These are phyloP conservation scores for Pungitius pungitius DNA, from an alignment of 2,113 vertebrate genomes.

Conservation along the genomic window DNA sequence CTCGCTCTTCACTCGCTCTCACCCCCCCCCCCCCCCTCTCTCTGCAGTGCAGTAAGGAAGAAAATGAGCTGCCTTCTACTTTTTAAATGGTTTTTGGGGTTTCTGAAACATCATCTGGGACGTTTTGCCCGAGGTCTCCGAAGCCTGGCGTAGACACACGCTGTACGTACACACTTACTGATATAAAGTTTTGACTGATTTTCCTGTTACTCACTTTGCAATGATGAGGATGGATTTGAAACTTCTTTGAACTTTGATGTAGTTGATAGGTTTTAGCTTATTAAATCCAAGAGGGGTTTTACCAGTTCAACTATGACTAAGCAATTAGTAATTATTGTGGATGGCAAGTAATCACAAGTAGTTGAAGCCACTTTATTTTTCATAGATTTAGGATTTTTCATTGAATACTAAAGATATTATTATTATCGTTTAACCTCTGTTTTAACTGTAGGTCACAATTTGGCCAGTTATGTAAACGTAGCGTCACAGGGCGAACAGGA, in stretches of 20 bases:
- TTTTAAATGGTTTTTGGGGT: constrained; percentile 78
- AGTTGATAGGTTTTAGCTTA: constrained; percentile 52
- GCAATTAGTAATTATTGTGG: constrained; percentile 26
- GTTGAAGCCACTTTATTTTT: background rate
- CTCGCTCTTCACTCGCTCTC: constrained; percentile 58
- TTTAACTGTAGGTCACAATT: background rate
- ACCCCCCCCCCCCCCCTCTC: constrained; percentile 33
- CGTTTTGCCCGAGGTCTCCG: constrained; percentile 71
- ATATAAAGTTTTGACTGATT: constrained; percentile 65
- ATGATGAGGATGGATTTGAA: constrained; percentile 34
- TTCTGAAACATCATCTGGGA: constrained; percentile 76
- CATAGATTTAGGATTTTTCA: background rate
- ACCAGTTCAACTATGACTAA: constrained; percentile 42
- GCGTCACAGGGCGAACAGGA: constrained; percentile 43
- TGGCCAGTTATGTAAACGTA: constrained; percentile 8
- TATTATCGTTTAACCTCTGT: background rate
- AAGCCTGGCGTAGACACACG: constrained; percentile 5
- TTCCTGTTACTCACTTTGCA: constrained; percentile 46
- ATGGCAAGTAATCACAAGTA: background rate
- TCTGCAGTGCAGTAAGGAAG: constrained; percentile 70
- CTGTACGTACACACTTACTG: constrained; percentile 9
- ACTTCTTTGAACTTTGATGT: constrained; percentile 67
- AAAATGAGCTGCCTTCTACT: constrained; percentile 75
- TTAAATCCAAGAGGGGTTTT: constrained; percentile 51
- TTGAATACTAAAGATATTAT: constrained; percentile 1